A percentile compares a stretch with the other conserved stretches of the same genome.
phyloP scores from a whole-genome alignment of 2,797 vertebrate genomes.

The Myotis planiceps region DNA sequence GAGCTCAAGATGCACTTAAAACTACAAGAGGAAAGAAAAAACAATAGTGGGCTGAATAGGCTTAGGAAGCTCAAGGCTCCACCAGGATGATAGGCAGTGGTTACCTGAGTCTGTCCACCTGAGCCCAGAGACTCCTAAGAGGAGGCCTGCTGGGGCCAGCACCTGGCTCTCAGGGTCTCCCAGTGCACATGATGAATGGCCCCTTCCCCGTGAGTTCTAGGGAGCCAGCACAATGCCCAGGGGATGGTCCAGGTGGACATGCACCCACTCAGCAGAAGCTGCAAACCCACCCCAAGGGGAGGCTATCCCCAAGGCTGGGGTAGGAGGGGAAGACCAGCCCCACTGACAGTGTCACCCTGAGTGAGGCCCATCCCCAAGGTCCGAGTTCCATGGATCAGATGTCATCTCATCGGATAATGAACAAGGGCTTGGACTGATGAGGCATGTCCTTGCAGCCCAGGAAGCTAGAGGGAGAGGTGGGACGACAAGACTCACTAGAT shows the following conservation, averaged over 20 bases:
- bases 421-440: background rate
- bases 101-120: background rate
- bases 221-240: background rate
- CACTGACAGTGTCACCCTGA: rapidly evolving
- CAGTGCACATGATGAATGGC: rapidly evolving
- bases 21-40: background rate
- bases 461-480: background rate
- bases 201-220: background rate
- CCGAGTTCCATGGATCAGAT: rapidly evolving
- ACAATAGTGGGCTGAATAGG: background rate
- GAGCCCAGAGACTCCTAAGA: background rate
- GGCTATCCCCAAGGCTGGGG: background rate
- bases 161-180: background rate
- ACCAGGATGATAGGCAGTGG: background rate
- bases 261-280: background rate
- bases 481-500: background rate
- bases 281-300: background rate
- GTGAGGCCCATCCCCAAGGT: background rate
- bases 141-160: too few species aligned
- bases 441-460: background rate
- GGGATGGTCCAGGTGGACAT: background rate
- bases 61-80: background rate
- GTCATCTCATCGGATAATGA: too few species aligned
- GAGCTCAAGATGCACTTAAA: background rate
- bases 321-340: background rate